These are phyloP conservation scores for Polypedilum vanderplanki DNA, from an alignment of 1,140 invertebrate species.

Conservation along the genomic window DNA sequence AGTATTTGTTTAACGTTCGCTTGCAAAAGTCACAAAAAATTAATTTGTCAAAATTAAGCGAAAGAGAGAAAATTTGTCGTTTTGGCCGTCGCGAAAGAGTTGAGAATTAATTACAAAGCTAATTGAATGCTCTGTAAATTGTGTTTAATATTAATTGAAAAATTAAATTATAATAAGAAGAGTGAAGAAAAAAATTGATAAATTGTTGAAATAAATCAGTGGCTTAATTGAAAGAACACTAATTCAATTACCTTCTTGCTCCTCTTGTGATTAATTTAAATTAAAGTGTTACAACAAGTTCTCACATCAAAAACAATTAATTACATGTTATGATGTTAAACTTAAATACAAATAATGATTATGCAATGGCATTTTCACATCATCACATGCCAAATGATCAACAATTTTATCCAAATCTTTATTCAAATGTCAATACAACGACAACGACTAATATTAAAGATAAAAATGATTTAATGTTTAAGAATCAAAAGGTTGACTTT, in stretches of 20 bases:
- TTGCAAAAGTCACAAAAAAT: not conserved
- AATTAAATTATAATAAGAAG: not conserved
- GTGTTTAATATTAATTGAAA: not conserved
- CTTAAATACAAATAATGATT: not conserved
- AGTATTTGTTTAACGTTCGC: constrained; percentile 5
- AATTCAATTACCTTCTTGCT: not conserved
- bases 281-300: not conserved
- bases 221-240: not conserved
- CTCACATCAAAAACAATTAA: not conserved
- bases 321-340: not conserved
- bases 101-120: constrained; percentile 8
- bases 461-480: constrained; percentile 15
- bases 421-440: not conserved
- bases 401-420: constrained; percentile 12
- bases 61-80: no score
- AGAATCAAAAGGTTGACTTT: not conserved
- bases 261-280: not conserved
- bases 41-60: not conserved
- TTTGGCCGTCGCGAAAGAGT: not conserved
- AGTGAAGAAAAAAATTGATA: constrained; percentile 13
- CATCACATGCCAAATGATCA: constrained; percentile 5
- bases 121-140: not conserved
- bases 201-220: constrained; percentile 13
- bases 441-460: not conserved
- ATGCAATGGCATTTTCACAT: not conserved